phyloP scores from a whole-genome alignment of 2,797 vertebrate genomes.

The Forpus xanthops region DNA sequence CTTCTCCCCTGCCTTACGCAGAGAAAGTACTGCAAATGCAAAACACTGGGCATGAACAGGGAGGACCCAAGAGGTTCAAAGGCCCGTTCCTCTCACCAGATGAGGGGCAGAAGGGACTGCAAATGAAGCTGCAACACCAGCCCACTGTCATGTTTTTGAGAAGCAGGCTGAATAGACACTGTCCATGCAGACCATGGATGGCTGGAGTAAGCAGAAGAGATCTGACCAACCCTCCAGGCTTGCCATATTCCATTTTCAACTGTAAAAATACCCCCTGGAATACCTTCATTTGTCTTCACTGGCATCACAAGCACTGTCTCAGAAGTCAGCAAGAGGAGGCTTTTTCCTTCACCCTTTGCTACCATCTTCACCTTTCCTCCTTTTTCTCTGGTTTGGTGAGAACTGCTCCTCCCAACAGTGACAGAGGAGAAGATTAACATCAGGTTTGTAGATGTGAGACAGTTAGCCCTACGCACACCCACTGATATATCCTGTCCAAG shows the following conservation, averaged over 20 bases:
- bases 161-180: background rate
- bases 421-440: background rate
- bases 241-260: background rate
- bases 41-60: rapidly evolving
- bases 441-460: background rate
- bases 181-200: rapidly evolving
- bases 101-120: rapidly evolving
- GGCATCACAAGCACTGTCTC: background rate
- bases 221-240: background rate
- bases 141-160: rapidly evolving
- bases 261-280: background rate
- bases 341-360: background rate
- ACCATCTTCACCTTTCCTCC: background rate
- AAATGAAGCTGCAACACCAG: background rate
- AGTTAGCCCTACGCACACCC: background rate
- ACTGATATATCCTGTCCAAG: background rate
- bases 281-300: background rate
- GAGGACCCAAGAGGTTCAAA: background rate
- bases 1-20: background rate
- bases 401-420: background rate
- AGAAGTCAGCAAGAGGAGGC: background rate
- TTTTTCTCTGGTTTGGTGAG: background rate
- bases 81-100: background rate
- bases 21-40: background rate
- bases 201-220: background rate